phyloP scores from a whole-genome alignment of 1,140 invertebrate genomes.

The Eriocheir sinensis region DNA sequence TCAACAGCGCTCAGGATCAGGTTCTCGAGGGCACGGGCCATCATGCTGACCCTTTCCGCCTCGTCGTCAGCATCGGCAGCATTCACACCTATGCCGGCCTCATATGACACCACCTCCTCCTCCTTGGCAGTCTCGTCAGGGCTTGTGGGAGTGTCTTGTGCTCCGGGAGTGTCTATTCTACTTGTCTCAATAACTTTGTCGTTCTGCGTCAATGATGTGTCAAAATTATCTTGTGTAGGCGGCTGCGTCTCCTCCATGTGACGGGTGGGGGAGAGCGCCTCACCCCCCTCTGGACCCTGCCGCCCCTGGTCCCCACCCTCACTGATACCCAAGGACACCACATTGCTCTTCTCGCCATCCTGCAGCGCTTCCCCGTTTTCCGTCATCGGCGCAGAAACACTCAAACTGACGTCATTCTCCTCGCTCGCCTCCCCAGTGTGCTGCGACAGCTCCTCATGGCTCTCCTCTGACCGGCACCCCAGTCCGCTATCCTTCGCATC shows the following conservation, averaged over 20 bases:
- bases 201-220: not conserved
- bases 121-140: not conserved
- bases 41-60: not conserved
- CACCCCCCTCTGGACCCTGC: not conserved
- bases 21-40: conserved; percentile 40
- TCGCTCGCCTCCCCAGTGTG: not conserved
- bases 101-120: not conserved
- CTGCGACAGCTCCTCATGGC: not conserved
- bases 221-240: too few relatives aligned
- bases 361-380: not conserved
- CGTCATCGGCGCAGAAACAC: not conserved
- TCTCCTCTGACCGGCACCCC: not conserved
- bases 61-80: not conserved
- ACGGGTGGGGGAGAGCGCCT: not conserved
- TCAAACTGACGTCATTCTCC: not conserved
- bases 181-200: not conserved
- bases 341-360: not conserved
- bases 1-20: not conserved
- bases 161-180: not conserved
- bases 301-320: too few relatives aligned
- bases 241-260: not conserved
- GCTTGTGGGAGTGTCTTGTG: not conserved
- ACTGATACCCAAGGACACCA: too few relatives aligned
- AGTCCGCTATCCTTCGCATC: not conserved
- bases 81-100: not conserved